Evolutionary conservation across 2,888 invertebrate species (phyloP).

Genomic region (Drosophila fulvimacula): DNA sequence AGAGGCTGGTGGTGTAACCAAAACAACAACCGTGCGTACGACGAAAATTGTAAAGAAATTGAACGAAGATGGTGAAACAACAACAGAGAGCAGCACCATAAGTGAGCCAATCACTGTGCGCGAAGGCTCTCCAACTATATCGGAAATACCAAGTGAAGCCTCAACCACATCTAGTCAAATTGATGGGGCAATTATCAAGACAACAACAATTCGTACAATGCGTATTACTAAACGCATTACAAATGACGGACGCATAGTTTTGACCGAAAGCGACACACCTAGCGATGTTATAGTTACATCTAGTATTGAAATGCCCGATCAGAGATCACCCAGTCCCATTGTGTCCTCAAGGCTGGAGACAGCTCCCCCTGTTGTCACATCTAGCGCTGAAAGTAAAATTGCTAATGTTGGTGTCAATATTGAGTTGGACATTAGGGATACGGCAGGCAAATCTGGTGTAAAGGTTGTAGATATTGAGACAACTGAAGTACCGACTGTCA

Average conservation of each 20-base stretch:
- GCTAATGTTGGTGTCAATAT: conserved; percentile 64
- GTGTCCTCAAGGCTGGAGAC: conserved; percentile 39
- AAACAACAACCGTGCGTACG: conserved; percentile 82
- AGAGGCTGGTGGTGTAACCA: conserved; percentile 69
- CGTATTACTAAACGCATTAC: conserved; percentile 78
- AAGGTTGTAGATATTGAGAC: conserved; percentile 78
- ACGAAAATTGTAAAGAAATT: conserved; percentile 81
- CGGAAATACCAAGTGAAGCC: conserved; percentile 65
- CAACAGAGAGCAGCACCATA: conserved; percentile 64
- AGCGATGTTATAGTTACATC: conserved; percentile 78
- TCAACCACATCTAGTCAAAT: conserved; percentile 74
- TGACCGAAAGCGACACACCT: conserved; percentile 76
- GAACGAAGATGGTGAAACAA: conserved; percentile 71
- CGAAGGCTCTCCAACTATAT: conserved; percentile 66
- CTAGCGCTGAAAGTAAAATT: conserved; percentile 45
- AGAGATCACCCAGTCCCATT: conserved; percentile 61
- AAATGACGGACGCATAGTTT: conserved; percentile 78
- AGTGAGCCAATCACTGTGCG: conserved; percentile 71
- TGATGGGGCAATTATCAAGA: conserved; percentile 81
- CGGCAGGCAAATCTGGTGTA: conserved; percentile 55
- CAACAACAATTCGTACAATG: conserved; percentile 83
- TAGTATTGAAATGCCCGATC: conserved; percentile 80
- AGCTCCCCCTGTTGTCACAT: conserved; percentile 41
- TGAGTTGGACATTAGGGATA: conserved; percentile 53
- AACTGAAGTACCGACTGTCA: conserved; percentile 49